Evolutionary conservation across 2,888 invertebrate genomes (phyloP).

Genomic region (Lasioglossum lativentre): DNA sequence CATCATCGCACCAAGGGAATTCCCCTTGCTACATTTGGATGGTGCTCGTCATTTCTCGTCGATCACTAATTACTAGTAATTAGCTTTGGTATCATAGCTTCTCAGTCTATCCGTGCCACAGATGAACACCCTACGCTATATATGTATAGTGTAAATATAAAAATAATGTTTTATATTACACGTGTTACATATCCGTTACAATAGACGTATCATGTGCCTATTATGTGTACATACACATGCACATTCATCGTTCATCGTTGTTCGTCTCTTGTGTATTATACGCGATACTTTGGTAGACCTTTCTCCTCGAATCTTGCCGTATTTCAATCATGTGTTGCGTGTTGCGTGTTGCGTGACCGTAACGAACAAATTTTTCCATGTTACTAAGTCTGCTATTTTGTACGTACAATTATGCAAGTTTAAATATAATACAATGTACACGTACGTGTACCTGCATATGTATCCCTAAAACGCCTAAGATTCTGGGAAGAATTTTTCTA

Average conservation of each 20-base stretch:
- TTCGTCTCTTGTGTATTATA: neutral
- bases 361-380: neutral
- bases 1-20: conserved; percentile 17
- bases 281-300: neutral
- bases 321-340: neutral
- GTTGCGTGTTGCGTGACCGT: neutral
- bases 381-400: neutral
- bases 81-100: neutral
- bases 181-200: neutral
- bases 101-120: neutral
- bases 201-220: neutral
- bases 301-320: neutral
- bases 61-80: too few relatives aligned
- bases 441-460: neutral
- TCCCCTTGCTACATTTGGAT: conserved; percentile 8
- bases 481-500: conserved; percentile 12
- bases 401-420: neutral
- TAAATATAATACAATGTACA: neutral
- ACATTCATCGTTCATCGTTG: neutral
- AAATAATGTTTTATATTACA: neutral
- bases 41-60: neutral
- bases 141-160: neutral
- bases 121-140: neutral
- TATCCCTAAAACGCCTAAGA: neutral
- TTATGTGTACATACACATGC: neutral